Conservation (phyloP, 2,113 vertebrate genomes). For the Tapirus terrestris region DNA sequence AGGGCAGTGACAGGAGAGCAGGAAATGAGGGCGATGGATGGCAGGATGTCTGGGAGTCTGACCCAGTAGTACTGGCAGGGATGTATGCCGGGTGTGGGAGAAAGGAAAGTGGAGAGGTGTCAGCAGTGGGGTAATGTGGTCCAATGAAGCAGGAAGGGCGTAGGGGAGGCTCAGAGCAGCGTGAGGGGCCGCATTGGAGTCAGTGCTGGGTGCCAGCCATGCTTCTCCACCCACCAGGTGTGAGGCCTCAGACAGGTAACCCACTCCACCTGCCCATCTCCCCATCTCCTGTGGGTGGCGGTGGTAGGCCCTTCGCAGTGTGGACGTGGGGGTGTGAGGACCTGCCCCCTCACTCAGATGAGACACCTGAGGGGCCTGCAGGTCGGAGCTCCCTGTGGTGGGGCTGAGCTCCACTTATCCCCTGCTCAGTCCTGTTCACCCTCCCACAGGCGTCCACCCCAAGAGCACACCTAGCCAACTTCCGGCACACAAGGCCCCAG, state of each 20-base stretch:
- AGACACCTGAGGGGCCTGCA: neutral
- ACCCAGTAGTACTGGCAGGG: neutral
- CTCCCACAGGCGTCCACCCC: fast-evolving
- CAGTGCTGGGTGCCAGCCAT: fast-evolving
- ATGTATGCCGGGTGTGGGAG: neutral
- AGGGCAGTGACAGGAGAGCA: neutral
- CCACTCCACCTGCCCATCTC: fast-evolving
- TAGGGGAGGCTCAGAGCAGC: neutral
- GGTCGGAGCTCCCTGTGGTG: fast-evolving
- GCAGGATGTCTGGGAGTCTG: neutral
- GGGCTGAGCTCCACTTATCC: neutral
- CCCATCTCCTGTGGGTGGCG: neutral
- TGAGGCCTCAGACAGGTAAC: no score
- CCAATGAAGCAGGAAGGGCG: no score
- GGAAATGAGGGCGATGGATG: neutral
- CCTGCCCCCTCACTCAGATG: no score
- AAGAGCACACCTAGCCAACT: neutral
- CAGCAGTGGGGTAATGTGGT: neutral
- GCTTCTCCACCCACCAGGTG: no score
- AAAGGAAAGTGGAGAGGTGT: neutral
- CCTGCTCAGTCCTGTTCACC: no score
- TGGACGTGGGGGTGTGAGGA: neutral
- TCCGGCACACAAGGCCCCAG: fast-evolving
- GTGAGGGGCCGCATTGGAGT: neutral
- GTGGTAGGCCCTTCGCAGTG: fast-evolving